These are phyloP conservation scores for Microcaecilia unicolor DNA, from an alignment of 2,797 vertebrate species.

Conservation along the genomic window DNA sequence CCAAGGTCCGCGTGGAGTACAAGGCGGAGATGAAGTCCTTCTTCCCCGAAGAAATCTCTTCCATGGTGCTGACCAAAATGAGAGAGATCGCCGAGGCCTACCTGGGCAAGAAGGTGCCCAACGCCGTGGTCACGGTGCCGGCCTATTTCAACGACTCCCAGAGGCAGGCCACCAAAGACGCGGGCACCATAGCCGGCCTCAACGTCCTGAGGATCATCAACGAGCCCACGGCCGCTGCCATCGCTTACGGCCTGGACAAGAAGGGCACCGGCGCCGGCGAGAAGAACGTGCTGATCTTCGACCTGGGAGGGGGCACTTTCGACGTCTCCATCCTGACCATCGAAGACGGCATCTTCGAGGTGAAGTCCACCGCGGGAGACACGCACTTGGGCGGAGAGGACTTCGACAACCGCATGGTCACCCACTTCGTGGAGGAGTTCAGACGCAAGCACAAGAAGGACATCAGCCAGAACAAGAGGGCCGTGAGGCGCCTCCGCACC, in stretches of 20 bases:
- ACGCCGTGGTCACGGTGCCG: constrained; percentile 83
- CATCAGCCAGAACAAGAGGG: constrained; percentile 80
- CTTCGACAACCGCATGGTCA: constrained; percentile 87
- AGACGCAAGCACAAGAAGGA: constrained; percentile 86
- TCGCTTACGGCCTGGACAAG: constrained; percentile 84
- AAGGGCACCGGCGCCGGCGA: constrained; percentile 66
- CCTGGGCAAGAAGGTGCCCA: constrained; percentile 74
- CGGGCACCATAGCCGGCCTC: constrained; percentile 79
- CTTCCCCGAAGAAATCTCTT: constrained; percentile 86
- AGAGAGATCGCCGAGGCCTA: constrained; percentile 84
- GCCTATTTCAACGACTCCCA: constrained; percentile 90
- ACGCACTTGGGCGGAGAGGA: constrained; percentile 86
- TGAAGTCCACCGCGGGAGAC: constrained; percentile 84
- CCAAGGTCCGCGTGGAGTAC: constrained; percentile 83
- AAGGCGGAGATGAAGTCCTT: constrained; percentile 79
- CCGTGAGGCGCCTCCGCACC: constrained; percentile 76
- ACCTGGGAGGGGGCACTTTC: constrained; percentile 84
- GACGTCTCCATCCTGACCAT: constrained; percentile 88
- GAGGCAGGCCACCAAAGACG: constrained; percentile 86
- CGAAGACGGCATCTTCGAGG: constrained; percentile 88
- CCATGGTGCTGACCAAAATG: constrained; percentile 90
- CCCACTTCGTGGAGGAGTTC: constrained; percentile 83
- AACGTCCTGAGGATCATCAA: constrained; percentile 87
- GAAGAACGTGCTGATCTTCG: constrained; percentile 83
- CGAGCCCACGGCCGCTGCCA: constrained; percentile 83